Evolutionary conservation across 2,888 invertebrate species (phyloP).

Genomic region (Thumatha senex): DNA sequence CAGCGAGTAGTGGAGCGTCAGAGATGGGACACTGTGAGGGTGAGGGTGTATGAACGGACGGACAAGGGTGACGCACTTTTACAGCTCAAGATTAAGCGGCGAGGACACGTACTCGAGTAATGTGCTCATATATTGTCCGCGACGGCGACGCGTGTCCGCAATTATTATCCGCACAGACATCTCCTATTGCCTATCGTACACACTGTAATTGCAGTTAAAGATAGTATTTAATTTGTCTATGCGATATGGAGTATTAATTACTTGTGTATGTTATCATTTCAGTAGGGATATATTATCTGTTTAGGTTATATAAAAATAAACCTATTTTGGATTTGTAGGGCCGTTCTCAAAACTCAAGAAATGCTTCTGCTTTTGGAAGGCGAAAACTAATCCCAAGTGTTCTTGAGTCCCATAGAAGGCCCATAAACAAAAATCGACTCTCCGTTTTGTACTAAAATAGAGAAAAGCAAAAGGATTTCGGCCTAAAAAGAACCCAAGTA

Average conservation of each 20-base stretch:
- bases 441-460: no score
- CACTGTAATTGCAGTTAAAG: conserved; percentile 27
- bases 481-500: no score
- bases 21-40: conserved; percentile 28
- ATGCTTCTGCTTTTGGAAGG: no score
- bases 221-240: conserved; percentile 3
- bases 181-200: conserved; percentile 35
- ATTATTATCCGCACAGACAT: conserved; percentile 62
- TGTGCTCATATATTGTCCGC: conserved; percentile 80
- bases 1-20: conserved; percentile 30
- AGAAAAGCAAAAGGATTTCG: no score
- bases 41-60: conserved; percentile 52
- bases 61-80: conserved; percentile 76
- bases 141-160: conserved; percentile 69
- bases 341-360: no score
- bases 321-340: no score
- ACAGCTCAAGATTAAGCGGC: conserved; percentile 74
- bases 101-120: conserved; percentile 80
- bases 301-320: no score
- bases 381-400: no score
- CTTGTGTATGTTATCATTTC: background rate
- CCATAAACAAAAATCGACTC: no score
- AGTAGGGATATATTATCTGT: no score
- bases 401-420: no score
- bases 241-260: background rate